A percentile compares a stretch with the other conserved stretches of the same genome.
These are phyloP conservation scores for Lucinisca nassula DNA, from an alignment of 2,888 invertebrate genomes.

Conservation along the genomic window DNA sequence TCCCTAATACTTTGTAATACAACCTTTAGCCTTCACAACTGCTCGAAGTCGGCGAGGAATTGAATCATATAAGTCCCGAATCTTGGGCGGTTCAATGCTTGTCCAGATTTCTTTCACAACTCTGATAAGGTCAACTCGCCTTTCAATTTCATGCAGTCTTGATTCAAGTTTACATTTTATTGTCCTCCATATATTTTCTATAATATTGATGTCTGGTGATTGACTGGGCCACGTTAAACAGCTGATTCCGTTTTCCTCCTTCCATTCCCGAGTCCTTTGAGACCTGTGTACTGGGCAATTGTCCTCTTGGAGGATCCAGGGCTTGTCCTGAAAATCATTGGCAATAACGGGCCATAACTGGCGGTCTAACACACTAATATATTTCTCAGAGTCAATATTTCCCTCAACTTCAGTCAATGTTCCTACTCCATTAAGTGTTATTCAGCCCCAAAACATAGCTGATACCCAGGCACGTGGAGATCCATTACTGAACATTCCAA, in stretches of 20 bases:
- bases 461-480: not conserved
- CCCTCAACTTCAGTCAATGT: not conserved
- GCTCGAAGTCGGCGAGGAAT: not conserved
- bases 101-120: not conserved
- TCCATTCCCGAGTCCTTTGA: not conserved
- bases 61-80: not conserved
- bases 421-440: not conserved
- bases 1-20: not conserved
- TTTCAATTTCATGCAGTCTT: not conserved
- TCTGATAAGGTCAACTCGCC: not conserved
- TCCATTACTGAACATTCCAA: not conserved
- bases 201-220: not conserved
- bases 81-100: not conserved
- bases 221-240: not conserved
- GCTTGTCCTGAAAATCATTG: not conserved
- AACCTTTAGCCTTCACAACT: not conserved
- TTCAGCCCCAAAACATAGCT: constrained; percentile 3
- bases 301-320: not conserved
- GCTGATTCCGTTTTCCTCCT: not conserved
- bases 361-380: not conserved
- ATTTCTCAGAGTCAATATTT: not conserved
- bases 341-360: not conserved
- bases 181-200: not conserved
- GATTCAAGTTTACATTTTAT: not conserved
- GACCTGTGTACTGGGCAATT: constrained; percentile 11